A percentile compares a stretch with the other conserved stretches of the same genome.
Evolutionary conservation across 2,888 invertebrate species (phyloP).

Genomic region (Morpho helenor): DNA sequence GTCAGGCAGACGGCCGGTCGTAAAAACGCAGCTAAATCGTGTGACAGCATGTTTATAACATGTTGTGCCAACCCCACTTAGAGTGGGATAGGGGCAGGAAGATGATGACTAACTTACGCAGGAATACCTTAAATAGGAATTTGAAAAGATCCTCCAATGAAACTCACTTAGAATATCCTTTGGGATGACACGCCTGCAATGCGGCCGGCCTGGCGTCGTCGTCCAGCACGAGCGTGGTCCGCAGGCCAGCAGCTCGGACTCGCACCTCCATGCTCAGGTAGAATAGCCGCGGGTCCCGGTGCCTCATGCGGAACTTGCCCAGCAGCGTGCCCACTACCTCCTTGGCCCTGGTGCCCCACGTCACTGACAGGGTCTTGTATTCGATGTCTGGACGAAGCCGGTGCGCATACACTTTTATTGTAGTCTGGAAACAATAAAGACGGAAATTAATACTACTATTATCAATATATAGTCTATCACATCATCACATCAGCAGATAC

Average conservation of each 20-base stretch:
- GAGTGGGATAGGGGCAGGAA: too few species aligned
- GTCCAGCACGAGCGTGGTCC: constrained; percentile 90
- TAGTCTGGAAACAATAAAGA: constrained; percentile 81
- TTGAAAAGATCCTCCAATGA: too few species aligned
- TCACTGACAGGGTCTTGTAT: constrained; percentile 95
- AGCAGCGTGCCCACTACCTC: constrained; percentile 92
- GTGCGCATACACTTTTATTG: constrained; percentile 94
- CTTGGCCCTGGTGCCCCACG: constrained; percentile 91
- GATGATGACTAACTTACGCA: too few species aligned
- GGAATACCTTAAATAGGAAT: too few species aligned
- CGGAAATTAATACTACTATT: too few species aligned
- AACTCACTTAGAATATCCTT: constrained; percentile 92
- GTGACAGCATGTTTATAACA: too few species aligned
- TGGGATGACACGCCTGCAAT: constrained; percentile 95
- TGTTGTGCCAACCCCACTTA: too few species aligned
- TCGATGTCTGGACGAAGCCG: constrained; percentile 95
- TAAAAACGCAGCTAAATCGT: too few species aligned
- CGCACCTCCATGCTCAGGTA: constrained; percentile 97
- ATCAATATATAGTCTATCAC: too few species aligned
- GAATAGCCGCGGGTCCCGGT: constrained; percentile 94
- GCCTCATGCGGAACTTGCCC: constrained; percentile 93
- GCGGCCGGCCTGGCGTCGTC: constrained; percentile 94
- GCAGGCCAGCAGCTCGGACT: constrained; percentile 89
- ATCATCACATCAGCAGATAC: too few species aligned
- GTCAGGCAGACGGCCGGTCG: too few species aligned